Evolutionary conservation across 2,888 invertebrate genomes (phyloP), one percentile per base, ranked within the genome.

Genomic region (Thalpophila matura): DNA sequence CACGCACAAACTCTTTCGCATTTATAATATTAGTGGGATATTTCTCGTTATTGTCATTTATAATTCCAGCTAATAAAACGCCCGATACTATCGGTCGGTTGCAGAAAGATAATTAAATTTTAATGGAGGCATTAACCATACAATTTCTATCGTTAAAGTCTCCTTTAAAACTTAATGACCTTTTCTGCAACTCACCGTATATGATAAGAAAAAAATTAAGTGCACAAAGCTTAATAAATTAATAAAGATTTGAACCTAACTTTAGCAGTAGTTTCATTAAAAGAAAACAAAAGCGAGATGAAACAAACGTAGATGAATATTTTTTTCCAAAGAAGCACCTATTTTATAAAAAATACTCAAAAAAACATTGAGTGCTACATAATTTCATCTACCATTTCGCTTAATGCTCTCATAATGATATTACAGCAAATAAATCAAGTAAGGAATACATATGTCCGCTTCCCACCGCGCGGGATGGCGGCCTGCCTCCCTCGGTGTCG

Each of bases 391-490:
- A 56, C 38, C 29, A 71, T 50, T 62, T 37, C 14, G 24, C 58
- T 47, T 68, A 68, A 55, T 61, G 56, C 37, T 57, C 63, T 46
- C 57, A 46, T 72, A 58, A 56, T 62, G 49, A 56, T 40, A 31
- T 50, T 37, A 55, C 22, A 35, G 26, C 37, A 51, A 50, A 78
- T 78, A 80, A 72, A 75, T 66, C 67, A 78, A 46, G 53, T 33
- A 14, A 24, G 49, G 45, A 20, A 29, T 51, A 69, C 80, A 78
- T 47, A 45, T 77, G 79, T 18, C 42, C 24, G 56, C 45, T 73
- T 80, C 80, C 59, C 79, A 71, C 60, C 57, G 61, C 49, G 68
- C 58, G 45, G 18, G 64, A 42, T 22, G 31, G 33, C 50, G 54
- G 22, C 35, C 43, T 53, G 43, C 62, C 51, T 59, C 58, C 31